phyloP scores from a whole-genome alignment of 23 tunicate species.

The Phallusia fumigata region DNA sequence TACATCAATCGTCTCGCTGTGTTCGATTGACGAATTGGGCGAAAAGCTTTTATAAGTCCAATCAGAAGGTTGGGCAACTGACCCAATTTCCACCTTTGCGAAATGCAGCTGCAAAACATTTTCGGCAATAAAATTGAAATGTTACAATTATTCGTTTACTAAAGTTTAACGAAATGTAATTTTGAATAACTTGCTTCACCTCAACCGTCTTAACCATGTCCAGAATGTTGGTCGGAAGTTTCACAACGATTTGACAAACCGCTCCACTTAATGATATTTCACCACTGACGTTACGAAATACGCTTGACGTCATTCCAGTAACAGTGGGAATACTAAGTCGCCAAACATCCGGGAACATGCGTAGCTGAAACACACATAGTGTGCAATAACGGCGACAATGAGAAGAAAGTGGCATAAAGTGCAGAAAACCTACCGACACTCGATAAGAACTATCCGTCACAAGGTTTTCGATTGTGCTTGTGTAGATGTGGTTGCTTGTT shows the following conservation, averaged over 20 bases:
- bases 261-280: not conserved
- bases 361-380: not conserved
- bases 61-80: not conserved
- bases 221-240: not conserved
- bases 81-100: not conserved
- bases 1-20: not conserved
- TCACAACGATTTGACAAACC: not conserved
- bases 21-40: not conserved
- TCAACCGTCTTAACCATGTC: not conserved
- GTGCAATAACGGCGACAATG: too few relatives aligned
- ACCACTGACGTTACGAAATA: not conserved
- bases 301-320: not conserved
- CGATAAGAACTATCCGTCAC: not conserved
- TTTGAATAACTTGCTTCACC: not conserved
- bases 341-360: slow-evolving; percentile 2
- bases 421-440: not conserved
- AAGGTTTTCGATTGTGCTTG: not conserved
- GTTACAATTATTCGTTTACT: too few relatives aligned
- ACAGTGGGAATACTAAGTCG: not conserved
- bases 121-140: too few relatives aligned
- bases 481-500: slow-evolving; percentile 8
- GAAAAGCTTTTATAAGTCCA: not conserved
- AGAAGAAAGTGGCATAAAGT: too few relatives aligned
- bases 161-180: not conserved
- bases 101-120: not conserved